These are phyloP conservation scores for Poicephalus meyeri DNA, from an alignment of 2,113 vertebrate genomes.

Conservation along the genomic window DNA sequence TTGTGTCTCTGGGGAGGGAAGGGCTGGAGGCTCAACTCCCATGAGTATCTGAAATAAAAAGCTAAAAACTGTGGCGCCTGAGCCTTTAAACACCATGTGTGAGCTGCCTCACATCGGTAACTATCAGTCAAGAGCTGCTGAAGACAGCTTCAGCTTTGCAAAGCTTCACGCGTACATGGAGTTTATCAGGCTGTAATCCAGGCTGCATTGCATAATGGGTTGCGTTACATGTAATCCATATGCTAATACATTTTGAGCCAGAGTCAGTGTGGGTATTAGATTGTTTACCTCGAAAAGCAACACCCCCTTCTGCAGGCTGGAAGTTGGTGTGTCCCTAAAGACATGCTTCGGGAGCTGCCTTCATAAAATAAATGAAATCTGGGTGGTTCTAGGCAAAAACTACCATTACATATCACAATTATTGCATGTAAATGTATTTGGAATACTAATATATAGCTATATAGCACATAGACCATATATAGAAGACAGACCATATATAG, in stretches of 20 bases:
- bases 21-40: background rate
- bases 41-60: accelerated
- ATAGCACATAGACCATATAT: background rate
- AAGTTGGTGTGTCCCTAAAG: background rate
- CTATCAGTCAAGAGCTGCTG: background rate
- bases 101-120: background rate
- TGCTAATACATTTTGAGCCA: background rate
- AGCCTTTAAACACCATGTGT: accelerated
- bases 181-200: background rate
- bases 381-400: background rate
- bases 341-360: background rate
- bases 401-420: background rate
- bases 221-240: slow-evolving; percentile 27
- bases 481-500: background rate
- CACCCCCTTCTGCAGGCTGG: background rate
- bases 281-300: background rate
- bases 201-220: background rate
- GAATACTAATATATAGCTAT: background rate
- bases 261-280: background rate
- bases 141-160: background rate
- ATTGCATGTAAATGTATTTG: background rate
- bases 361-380: accelerated
- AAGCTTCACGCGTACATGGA: background rate
- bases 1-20: accelerated
- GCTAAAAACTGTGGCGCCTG: accelerated